These are phyloP conservation scores for Podabrus alpinus DNA, from an alignment of 2,888 invertebrate species.

Conservation along the genomic window DNA sequence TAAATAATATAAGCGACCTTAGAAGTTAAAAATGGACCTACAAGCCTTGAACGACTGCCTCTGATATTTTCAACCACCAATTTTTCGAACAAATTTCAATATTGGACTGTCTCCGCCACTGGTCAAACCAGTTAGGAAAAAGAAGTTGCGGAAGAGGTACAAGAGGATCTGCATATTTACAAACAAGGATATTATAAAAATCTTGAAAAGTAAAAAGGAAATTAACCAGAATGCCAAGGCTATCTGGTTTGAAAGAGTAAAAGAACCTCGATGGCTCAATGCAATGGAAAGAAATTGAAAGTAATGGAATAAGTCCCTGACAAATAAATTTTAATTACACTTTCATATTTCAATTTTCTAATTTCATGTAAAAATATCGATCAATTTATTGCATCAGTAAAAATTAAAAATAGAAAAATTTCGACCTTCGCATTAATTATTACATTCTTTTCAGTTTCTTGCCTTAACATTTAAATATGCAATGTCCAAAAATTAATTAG, in stretches of 20 bases:
- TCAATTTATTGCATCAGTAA: not conserved
- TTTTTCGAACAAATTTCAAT: not conserved
- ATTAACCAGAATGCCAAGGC: constrained; percentile 23
- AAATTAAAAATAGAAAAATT: not conserved
- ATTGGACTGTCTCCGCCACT: not conserved
- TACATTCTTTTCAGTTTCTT: not conserved
- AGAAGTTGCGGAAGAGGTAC: not conserved
- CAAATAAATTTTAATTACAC: not conserved
- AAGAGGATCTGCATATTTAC: not conserved
- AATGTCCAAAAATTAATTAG: not conserved
- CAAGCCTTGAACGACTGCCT: not conserved
- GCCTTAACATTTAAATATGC: not conserved
- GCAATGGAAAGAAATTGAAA: constrained; percentile 16
- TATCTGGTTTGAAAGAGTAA: constrained; percentile 12
- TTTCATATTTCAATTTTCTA: not conserved
- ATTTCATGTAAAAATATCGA: not conserved
- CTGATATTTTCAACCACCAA: not conserved
- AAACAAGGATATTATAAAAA: constrained; percentile 10
- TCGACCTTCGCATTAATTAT: not conserved
- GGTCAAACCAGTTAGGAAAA: not conserved
- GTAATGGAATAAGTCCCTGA: constrained; percentile 3
- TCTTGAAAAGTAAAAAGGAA: constrained; percentile 3
- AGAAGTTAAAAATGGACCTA: not conserved
- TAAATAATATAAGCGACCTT: not conserved
- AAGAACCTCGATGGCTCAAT: constrained; percentile 5